Base-by-base conservation (phyloP, 1,140 invertebrate genomes). In the Pissodes strobi region DNA sequence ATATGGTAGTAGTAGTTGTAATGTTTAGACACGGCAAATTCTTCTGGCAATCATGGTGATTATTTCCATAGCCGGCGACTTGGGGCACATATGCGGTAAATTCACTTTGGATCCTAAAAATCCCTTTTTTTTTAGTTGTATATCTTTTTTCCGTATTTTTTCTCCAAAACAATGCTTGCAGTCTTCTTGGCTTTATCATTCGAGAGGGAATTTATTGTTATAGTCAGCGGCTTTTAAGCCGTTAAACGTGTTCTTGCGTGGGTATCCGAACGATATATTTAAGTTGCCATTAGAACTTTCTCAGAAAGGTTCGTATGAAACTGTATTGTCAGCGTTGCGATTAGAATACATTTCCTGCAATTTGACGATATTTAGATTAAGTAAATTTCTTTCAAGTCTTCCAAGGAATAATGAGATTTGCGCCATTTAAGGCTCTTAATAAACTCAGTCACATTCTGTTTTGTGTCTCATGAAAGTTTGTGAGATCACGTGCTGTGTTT, bases 221-320 rank as follows among this genome's bases (percentile, higher is more conserved):
- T n/a, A 49, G 57, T 60, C 27, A 60, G 25, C 27, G 23, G 30
- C 57, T 60, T 48, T 60, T 34, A 49, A 60, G 43, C n/a, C n/a
- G n/a, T n/a, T n/a, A n/a, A n/a, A n/a, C n/a, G n/a, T n/a, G n/a
- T n/a, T n/a, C n/a, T n/a, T n/a, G n/a, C n/a, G n/a, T n/a, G 45
- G n/a, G 34, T 60, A 58, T 15, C 41, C 41, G 25, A 58, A 46
- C 10, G 56, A 58, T 43, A 58, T 58, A 58, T 58, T 58, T n/a
- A 56, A 56, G 17, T 56, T 56, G 15, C 18, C 19, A 15, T 41
- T 27, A 56, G 39, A 56, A 39, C 38, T 56, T 19, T 23, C 53
- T 37, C 53, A 37, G 37, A 56, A 56, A 43, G n/a, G 19, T 56
- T 30, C 30, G 13, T 18, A 39, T 13, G 25, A 38, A 19, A 43